phyloP scores from a whole-genome alignment of 2,113 vertebrate species.

The Xiphias gladius region DNA sequence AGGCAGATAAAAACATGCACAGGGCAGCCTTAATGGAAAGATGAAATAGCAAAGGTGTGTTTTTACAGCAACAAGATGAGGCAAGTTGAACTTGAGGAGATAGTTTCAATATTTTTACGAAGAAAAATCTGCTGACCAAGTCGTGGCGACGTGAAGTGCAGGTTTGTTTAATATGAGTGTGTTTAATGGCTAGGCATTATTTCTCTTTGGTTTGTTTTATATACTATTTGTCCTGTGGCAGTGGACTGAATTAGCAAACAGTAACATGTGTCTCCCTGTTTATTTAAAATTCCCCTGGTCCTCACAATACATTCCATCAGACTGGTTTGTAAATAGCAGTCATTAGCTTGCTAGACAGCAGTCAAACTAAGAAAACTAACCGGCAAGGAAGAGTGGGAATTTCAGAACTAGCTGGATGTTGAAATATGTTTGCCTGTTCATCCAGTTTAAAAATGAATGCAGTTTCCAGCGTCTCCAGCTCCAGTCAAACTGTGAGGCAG shows the following conservation, averaged over 20 bases:
- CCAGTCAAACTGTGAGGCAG: slow-evolving; percentile 13
- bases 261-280: slow-evolving; percentile 10
- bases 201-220: slow-evolving; percentile 21
- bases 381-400: slow-evolving; percentile 18
- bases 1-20: slow-evolving; percentile 65
- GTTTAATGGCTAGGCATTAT: not conserved
- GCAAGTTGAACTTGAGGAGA: slow-evolving; percentile 58
- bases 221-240: slow-evolving; percentile 14
- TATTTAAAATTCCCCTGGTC: slow-evolving; percentile 24
- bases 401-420: slow-evolving; percentile 9
- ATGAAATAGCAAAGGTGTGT: slow-evolving; percentile 50
- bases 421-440: slow-evolving; percentile 24
- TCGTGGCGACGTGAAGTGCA: slow-evolving; percentile 5
- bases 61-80: slow-evolving; percentile 63
- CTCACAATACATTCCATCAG: slow-evolving; percentile 12
- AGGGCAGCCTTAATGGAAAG: slow-evolving; percentile 8
- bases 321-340: slow-evolving; percentile 22
- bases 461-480: slow-evolving; percentile 3
- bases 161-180: not conserved
- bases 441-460: slow-evolving; percentile 47
- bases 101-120: slow-evolving; percentile 42
- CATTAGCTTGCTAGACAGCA: slow-evolving; percentile 4
- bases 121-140: slow-evolving; percentile 28
- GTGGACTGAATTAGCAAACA: not conserved
- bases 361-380: slow-evolving; percentile 8